phyloP scores from a whole-genome alignment of 2,888 invertebrate species.

The Aspidapion aeneum region DNA sequence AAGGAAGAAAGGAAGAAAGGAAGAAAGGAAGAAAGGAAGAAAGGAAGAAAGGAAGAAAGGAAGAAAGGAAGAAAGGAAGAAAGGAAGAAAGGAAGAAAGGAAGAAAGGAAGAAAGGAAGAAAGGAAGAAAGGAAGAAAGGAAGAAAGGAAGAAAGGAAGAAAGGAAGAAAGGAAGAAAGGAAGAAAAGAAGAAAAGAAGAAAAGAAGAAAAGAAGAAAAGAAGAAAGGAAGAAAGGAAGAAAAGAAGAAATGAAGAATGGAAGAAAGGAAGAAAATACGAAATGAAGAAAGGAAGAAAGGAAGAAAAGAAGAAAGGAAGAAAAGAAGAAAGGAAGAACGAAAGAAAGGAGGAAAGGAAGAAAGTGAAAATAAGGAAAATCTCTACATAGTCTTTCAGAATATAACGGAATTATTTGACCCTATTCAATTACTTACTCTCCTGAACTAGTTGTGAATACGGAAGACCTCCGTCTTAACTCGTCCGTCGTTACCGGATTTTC shows the following conservation, averaged over 20 bases:
- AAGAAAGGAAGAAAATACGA: not conserved
- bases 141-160: not conserved
- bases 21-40: not conserved
- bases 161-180: not conserved
- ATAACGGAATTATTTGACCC: too few species aligned
- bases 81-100: not conserved
- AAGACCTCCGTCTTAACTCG: conserved; percentile 57
- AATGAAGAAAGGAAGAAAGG: not conserved
- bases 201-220: not conserved
- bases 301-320: too few species aligned
- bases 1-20: not conserved
- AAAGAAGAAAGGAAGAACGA: too few species aligned
- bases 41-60: too few species aligned
- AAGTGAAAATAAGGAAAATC: too few species aligned
- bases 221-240: not conserved
- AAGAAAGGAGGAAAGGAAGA: too few species aligned
- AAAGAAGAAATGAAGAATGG: conserved; percentile 1
- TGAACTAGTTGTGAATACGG: conserved; percentile 82
- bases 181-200: not conserved
- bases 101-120: not conserved
- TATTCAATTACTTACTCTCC: conserved; percentile 69
- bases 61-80: not conserved
- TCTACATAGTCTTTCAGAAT: too few species aligned
- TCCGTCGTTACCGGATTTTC: conserved; percentile 37
- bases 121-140: not conserved